Conservation (phyloP, 1,140 invertebrate species). For the Elysia chlorotica region DNA sequence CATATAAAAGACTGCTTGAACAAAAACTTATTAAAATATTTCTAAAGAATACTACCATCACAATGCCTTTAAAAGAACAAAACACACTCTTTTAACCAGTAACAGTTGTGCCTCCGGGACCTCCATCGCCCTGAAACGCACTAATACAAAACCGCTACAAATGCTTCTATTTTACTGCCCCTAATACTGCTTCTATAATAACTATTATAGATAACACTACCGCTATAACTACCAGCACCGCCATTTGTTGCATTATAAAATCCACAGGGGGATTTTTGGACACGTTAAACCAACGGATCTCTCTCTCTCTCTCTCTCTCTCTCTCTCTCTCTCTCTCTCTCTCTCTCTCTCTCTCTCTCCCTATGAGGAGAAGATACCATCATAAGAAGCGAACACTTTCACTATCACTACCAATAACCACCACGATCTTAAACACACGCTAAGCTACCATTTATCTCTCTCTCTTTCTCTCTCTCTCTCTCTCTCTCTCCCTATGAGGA, state of each 20-base stretch:
- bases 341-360: neutral
- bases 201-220: neutral
- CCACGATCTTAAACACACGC: neutral
- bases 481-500: neutral
- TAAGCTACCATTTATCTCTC: neutral
- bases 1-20: too few relatives aligned
- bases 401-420: neutral
- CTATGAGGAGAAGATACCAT: neutral
- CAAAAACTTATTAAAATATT: too few relatives aligned
- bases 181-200: neutral
- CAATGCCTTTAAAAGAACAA: too few relatives aligned
- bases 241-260: neutral
- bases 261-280: too few relatives aligned
- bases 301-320: neutral
- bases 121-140: too few relatives aligned
- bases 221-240: neutral
- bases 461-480: neutral
- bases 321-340: constrained; percentile 9
- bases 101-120: too few relatives aligned
- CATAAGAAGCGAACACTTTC: too few relatives aligned
- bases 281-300: neutral
- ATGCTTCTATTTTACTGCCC: neutral
- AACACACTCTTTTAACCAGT: too few relatives aligned
- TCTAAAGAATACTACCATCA: too few relatives aligned
- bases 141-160: too few relatives aligned